Percentiles rank a stretch among this genome's conserved stretches.
Conservation (phyloP, 2,888 invertebrate species). For the Agriotes lineatus region DNA sequence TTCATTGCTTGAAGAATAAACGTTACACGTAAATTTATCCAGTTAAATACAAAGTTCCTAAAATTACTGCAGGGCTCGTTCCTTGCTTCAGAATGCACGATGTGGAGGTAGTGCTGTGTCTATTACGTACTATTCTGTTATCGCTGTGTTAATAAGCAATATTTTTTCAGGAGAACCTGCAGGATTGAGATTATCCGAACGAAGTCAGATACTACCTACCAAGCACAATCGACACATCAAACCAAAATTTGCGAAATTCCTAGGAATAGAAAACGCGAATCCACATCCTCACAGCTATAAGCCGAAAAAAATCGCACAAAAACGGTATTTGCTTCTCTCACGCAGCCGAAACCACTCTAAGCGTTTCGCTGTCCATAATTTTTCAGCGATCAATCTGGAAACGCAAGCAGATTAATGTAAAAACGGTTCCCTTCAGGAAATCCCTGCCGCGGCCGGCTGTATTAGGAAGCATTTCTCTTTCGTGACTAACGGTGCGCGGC, state of each 20-base stretch:
- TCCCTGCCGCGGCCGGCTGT: constrained; percentile 20
- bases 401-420: constrained; percentile 22
- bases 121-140: constrained; percentile 6
- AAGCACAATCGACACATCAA: no score
- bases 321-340: background rate
- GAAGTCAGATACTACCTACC: no score
- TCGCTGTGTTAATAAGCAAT: background rate
- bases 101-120: no score
- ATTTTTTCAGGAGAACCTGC: no score
- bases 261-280: no score
- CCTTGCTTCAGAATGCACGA: background rate
- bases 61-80: background rate
- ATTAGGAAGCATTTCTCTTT: constrained; percentile 36
- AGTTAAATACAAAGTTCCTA: constrained; percentile 8
- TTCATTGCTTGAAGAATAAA: constrained; percentile 25
- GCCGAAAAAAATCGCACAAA: constrained; percentile 2
- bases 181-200: background rate
- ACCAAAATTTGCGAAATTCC: no score
- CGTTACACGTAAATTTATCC: constrained; percentile 14
- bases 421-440: constrained; percentile 21
- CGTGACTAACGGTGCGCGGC: constrained; percentile 32
- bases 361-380: constrained; percentile 14
- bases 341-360: constrained; percentile 1
- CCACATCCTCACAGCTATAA: constrained; percentile 4
- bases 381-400: constrained; percentile 29